A percentile compares a stretch with the other conserved stretches of the same genome.
Evolutionary conservation across 2,797 vertebrate genomes (phyloP).

Genomic region (Zenarchopterus dispar): DNA sequence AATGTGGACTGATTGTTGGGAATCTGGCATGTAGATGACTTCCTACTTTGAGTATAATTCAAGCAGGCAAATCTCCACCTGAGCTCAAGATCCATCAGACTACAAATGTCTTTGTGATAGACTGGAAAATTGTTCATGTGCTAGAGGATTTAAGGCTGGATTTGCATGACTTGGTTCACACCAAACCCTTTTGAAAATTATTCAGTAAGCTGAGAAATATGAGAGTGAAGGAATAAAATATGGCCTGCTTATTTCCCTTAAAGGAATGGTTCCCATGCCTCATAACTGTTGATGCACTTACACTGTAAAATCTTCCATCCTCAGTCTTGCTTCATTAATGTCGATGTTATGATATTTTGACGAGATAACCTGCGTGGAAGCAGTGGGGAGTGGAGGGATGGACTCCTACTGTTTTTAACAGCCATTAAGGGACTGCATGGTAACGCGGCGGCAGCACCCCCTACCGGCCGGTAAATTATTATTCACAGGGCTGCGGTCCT

Average conservation of each 20-base stretch:
- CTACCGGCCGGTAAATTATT: slow-evolving; percentile 48
- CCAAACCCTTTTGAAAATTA: slow-evolving; percentile 2
- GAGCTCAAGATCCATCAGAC: slow-evolving; percentile 7
- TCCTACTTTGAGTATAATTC: slow-evolving; percentile 13
- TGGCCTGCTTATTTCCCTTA: slow-evolving; percentile 20
- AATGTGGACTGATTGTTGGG: slow-evolving; percentile 20
- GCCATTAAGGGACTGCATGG: slow-evolving; percentile 6
- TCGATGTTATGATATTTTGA: slow-evolving; percentile 46
- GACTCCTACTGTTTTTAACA: slow-evolving; percentile 5
- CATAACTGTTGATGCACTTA: slow-evolving; percentile 18
- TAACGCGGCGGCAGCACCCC: slow-evolving; percentile 68
- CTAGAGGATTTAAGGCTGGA: slow-evolving; percentile 7
- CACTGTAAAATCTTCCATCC: slow-evolving; percentile 14
- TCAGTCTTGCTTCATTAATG: slow-evolving; percentile 30
- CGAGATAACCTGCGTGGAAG: slow-evolving; percentile 36
- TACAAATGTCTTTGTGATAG: slow-evolving; percentile 29
- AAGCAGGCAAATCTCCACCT: slow-evolving; percentile 25
- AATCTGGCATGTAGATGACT: slow-evolving; percentile 26
- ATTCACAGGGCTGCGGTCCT: slow-evolving; percentile 69
- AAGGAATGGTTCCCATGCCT: slow-evolving; percentile 4
- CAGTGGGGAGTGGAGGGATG: slow-evolving; percentile 18
- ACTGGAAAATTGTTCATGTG: slow-evolving; percentile 17
- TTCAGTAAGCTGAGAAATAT: slow-evolving; percentile 6
- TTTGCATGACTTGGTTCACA: slow-evolving; percentile 14
- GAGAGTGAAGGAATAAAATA: slow-evolving; percentile 17